Evolutionary conservation across 1,140 invertebrate genomes (phyloP).

Genomic region (Pachypsylla venusta): DNA sequence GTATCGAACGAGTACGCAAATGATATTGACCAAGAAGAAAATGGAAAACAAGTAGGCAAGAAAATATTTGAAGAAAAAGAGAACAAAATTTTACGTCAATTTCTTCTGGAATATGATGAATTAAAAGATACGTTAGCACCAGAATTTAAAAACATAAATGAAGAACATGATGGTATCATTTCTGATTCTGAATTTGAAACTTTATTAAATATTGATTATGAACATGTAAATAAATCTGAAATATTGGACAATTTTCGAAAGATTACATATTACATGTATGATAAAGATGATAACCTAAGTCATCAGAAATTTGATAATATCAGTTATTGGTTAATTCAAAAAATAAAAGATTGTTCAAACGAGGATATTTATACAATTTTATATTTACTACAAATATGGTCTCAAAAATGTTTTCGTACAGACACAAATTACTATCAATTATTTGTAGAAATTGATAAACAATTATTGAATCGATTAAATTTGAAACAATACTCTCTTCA

Average conservation of each 20-base stretch:
- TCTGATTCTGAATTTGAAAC: neutral
- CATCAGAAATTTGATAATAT: neutral
- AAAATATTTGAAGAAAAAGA: slow-evolving; percentile 1
- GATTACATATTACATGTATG: neutral
- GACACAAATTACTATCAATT: neutral
- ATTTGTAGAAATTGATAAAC: neutral
- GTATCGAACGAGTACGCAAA: too few relatives aligned
- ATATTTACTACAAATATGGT: slow-evolving; percentile 2
- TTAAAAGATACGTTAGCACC: neutral
- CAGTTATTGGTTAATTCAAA: neutral
- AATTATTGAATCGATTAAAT: neutral
- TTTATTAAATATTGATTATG: neutral
- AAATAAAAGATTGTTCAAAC: neutral
- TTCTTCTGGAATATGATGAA: neutral
- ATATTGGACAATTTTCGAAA: neutral
- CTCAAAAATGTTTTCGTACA: neutral
- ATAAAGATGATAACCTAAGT: neutral
- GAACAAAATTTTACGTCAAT: neutral
- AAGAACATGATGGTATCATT: neutral
- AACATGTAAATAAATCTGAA: neutral
- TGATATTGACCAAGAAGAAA: too few relatives aligned
- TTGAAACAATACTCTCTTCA: neutral
- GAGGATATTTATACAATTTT: neutral
- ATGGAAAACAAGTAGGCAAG: neutral
- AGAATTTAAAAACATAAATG: neutral